phyloP scores from a whole-genome alignment of 2,113 vertebrate genomes.

The Muntiacus reevesi region DNA sequence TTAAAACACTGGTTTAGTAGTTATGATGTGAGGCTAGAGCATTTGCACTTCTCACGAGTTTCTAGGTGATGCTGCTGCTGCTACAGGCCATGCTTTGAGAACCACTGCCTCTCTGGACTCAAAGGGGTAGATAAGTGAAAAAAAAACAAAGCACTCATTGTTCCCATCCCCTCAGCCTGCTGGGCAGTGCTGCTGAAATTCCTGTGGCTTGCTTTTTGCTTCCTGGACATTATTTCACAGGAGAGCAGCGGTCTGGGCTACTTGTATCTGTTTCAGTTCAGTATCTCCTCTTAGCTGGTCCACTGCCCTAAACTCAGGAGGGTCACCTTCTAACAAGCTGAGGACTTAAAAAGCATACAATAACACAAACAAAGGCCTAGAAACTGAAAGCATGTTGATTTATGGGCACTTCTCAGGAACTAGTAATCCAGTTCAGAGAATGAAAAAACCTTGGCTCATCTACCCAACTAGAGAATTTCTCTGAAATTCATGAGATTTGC shows the following conservation, averaged over 20 bases:
- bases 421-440: background rate
- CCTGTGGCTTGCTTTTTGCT: background rate
- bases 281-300: background rate
- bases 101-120: background rate
- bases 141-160: background rate
- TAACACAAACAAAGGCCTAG: background rate
- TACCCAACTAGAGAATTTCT: background rate
- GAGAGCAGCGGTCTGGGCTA: background rate
- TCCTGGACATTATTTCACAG: background rate
- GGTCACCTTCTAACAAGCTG: background rate
- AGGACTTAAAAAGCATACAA: background rate
- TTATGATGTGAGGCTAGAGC: background rate
- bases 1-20: background rate
- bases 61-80: background rate
- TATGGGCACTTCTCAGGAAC: background rate
- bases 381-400: conserved; percentile 24
- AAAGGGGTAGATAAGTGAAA: background rate
- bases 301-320: background rate
- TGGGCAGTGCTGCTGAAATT: accelerated
- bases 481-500: conserved; percentile 16
- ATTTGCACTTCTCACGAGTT: background rate
- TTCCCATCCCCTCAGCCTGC: no score
- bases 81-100: background rate
- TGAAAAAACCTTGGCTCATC: background rate
- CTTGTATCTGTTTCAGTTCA: background rate